These are phyloP conservation scores for Panagrolaimus sp. DNA, from an alignment of 1,140 invertebrate species.

Conservation along the genomic window DNA sequence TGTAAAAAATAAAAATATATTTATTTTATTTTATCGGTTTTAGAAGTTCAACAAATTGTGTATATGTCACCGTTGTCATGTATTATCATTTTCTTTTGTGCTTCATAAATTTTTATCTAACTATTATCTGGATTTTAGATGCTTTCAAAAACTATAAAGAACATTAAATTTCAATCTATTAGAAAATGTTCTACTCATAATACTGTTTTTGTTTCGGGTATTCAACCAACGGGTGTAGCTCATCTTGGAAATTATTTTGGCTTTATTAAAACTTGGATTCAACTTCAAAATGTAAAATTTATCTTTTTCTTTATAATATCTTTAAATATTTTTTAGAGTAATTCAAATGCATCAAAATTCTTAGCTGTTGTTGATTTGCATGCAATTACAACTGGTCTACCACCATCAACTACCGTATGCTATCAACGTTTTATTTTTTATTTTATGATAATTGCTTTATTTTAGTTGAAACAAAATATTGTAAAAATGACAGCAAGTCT, in stretches of 20 bases:
- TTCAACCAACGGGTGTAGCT: slow-evolving; percentile 86
- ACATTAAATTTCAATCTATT: neutral
- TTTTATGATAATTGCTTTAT: slow-evolving; percentile 19
- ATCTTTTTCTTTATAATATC: slow-evolving; percentile 31
- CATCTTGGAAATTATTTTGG: slow-evolving; percentile 97
- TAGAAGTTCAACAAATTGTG: too few species aligned
- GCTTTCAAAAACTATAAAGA: neutral
- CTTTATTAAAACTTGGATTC: slow-evolving; percentile 77
- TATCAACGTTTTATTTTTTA: too few species aligned
- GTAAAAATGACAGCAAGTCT: slow-evolving; percentile 74
- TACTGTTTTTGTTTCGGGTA: slow-evolving; percentile 73
- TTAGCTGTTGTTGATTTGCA: slow-evolving; percentile 88
- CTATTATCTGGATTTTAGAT: neutral
- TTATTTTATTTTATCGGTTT: neutral
- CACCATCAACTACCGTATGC: slow-evolving; percentile 69
- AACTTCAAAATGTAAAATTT: slow-evolving; percentile 70
- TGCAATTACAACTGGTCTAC: slow-evolving; percentile 70
- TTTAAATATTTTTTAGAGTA: slow-evolving; percentile 30
- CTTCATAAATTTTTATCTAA: neutral
- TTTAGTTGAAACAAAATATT: slow-evolving; percentile 65
- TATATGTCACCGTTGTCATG: too few species aligned
- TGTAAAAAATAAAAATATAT: neutral
- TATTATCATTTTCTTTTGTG: too few species aligned
- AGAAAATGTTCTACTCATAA: slow-evolving; percentile 12
- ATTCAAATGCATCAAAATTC: slow-evolving; percentile 65